Evolutionary conservation across 2,888 invertebrate genomes (phyloP), one percentile per base, ranked within the genome.

Genomic region (Euzetes globulus): DNA sequence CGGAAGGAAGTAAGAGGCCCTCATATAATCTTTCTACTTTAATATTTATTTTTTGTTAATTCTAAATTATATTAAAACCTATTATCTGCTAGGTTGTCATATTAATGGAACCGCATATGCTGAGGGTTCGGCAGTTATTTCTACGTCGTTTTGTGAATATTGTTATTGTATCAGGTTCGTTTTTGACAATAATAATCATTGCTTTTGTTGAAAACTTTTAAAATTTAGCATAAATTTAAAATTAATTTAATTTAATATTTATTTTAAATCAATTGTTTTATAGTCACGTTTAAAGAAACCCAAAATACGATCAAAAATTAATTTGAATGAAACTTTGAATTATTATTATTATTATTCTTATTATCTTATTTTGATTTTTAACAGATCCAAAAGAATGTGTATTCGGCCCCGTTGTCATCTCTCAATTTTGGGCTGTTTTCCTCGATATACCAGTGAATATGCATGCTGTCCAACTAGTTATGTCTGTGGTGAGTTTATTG

Each of bases 391-490:
- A 70, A 25, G 72, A 25, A 78, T 75, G 72, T 93, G 93, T 83
- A 89, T 92, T 73, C 87, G 88, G 77, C 92, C 92, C 0, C 87
- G 88, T 80, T 93, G 93, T 83, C 75, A 79, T 29, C 85, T 91
- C 71, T 87, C 90, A 0, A 86, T 91, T 50, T 86, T 88, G 25
- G 90, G 90, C 73, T 91, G 91, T 82, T 84, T 82, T 52, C 87
- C 90, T 0, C 84, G 86, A 19, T 88, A 88, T 77, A 76, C 77
- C 82, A 86, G 11, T 83, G 87, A 13, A 87, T 88, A 76, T 75
- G 87, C 86, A 79, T 93, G 92, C 83, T 93, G 92, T 81, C 92
- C 93, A 0, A 87, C 89, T 75, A 87, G 89, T 76, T 92, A 92
- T 83, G 88, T 90, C 82, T 92, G 89, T 81, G 84, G 82, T 82